A percentile compares a stretch with the other conserved stretches of the same genome.
These are phyloP conservation scores for Himantopus leucocephalus DNA, from an alignment of 2,113 vertebrate genomes.

Conservation along the genomic window DNA sequence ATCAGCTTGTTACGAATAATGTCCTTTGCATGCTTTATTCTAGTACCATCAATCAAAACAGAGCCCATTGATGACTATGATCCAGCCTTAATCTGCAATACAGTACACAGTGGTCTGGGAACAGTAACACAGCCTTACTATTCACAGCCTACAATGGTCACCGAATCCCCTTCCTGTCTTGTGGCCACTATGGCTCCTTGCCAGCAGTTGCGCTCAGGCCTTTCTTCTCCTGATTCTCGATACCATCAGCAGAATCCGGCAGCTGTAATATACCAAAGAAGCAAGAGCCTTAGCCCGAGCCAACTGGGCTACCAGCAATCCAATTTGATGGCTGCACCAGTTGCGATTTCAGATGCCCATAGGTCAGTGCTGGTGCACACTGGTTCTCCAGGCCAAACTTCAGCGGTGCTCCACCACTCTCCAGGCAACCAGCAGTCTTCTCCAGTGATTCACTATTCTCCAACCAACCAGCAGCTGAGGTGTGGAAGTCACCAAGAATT, in stretches of 20 bases:
- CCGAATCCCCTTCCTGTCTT: slow-evolving; percentile 84
- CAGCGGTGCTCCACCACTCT: slow-evolving; percentile 69
- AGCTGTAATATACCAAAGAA: slow-evolving; percentile 86
- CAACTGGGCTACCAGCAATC: slow-evolving; percentile 85
- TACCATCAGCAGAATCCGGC: slow-evolving; percentile 89
- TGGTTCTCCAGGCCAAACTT: slow-evolving; percentile 80
- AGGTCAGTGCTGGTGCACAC: slow-evolving; percentile 92
- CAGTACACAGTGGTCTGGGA: slow-evolving; percentile 85
- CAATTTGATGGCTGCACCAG: slow-evolving; percentile 63
- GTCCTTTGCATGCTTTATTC: slow-evolving; percentile 66
- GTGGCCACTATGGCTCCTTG: slow-evolving; percentile 87
- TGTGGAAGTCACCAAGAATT: slow-evolving; percentile 81
- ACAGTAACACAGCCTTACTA: slow-evolving; percentile 87
- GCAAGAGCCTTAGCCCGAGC: slow-evolving; percentile 84
- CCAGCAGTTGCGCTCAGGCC: slow-evolving; percentile 84
- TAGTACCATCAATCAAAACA: slow-evolving; percentile 95
- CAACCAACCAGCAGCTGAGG: slow-evolving; percentile 85
- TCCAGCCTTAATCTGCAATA: slow-evolving; percentile 83
- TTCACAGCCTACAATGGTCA: slow-evolving; percentile 80
- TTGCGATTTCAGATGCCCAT: slow-evolving; percentile 85
- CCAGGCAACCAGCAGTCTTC: slow-evolving; percentile 79
- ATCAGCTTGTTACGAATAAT: background rate
- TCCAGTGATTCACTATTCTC: slow-evolving; percentile 94
- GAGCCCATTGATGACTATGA: slow-evolving; percentile 95
- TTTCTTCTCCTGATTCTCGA: slow-evolving; percentile 81